Percentiles rank a stretch among this genome's conserved stretches.
phyloP scores from a whole-genome alignment of 1,140 invertebrate genomes.

The Pectinophora gossypiella region DNA sequence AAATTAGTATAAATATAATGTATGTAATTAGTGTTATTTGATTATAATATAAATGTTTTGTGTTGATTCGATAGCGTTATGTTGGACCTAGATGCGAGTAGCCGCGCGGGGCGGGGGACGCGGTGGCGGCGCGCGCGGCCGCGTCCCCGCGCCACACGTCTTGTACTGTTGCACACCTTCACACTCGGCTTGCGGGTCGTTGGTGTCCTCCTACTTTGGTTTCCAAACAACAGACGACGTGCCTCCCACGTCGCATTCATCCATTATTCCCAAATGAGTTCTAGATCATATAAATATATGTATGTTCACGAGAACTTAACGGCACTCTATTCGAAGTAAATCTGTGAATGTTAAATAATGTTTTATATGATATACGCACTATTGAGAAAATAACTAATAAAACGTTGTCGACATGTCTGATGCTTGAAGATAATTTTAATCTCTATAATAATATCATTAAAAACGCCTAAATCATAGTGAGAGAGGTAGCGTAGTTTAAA shows the following conservation, averaged over 20 bases:
- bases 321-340: constrained; percentile 10
- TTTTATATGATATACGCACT: constrained; percentile 19
- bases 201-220: constrained; percentile 12
- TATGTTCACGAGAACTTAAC: constrained; percentile 25
- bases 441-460: constrained; percentile 51
- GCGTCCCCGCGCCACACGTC: too few relatives aligned
- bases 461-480: constrained; percentile 63
- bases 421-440: constrained; percentile 50
- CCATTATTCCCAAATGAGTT: constrained; percentile 57
- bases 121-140: too few relatives aligned
- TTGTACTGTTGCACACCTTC: too few relatives aligned
- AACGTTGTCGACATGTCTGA: constrained; percentile 26
- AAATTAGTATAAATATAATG: constrained; percentile 47
- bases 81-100: constrained; percentile 31
- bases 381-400: constrained; percentile 19
- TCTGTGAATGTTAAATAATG: constrained; percentile 11
- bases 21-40: constrained; percentile 54
- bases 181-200: too few relatives aligned
- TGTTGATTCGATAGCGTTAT: constrained; percentile 42
- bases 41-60: constrained; percentile 43
- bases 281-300: constrained; percentile 75
- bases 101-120: constrained; percentile 19
- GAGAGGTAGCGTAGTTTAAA: constrained; percentile 65
- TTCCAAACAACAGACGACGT: constrained; percentile 11
- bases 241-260: constrained; percentile 17